Evolutionary conservation across 2,113 vertebrate species (phyloP), one percentile per base, ranked within the genome.

Genomic region (Pteruthius melanotis): DNA sequence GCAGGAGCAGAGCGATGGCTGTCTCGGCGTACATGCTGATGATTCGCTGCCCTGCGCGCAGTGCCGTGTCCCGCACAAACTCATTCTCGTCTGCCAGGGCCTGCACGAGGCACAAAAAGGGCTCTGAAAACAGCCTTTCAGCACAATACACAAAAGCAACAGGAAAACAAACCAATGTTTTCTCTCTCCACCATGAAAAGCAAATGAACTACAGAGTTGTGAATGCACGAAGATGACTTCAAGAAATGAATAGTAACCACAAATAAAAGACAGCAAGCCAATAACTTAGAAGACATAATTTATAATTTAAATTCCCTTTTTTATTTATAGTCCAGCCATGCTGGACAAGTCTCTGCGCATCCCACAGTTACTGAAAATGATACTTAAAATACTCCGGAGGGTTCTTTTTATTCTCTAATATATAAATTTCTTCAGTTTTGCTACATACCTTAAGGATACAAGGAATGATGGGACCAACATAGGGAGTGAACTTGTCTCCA

Each of bases 11-110:
- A 0, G 99, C 98, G 0, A 99, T 99, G 93, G 99, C 99, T 0
- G 99, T 99, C 98, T 99, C 99, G 0, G 99, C 99, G 0, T 99
- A 99, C 99, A 99, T 99, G 77, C 98, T 99, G 89, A 99, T 99
- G 97, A 99, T 98, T 13, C 99, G 97, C 96, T 99, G 99, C 40
- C 99, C 99, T 0, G 99, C 99, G 0, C 99, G 98, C 75, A 99
- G 97, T 1, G 99, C 99, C 0, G 99, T 99, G 97, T 99, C 99
- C 74, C 99, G 98, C 82, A 99, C 99, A 53, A 99, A 99, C 89
- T 99, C 99, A 0, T 99, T 99, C 97, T 99, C 99, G 13, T 99
- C 99, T 4, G 99, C 99, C 91, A 99, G 97, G 35, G 99, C 99
- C 99, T 99, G 94, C n/a, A 31, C 20, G 10, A 39, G 44, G 44